Evolutionary conservation across 2,888 invertebrate species (phyloP).

Genomic region (Hyppa rectilinea): DNA sequence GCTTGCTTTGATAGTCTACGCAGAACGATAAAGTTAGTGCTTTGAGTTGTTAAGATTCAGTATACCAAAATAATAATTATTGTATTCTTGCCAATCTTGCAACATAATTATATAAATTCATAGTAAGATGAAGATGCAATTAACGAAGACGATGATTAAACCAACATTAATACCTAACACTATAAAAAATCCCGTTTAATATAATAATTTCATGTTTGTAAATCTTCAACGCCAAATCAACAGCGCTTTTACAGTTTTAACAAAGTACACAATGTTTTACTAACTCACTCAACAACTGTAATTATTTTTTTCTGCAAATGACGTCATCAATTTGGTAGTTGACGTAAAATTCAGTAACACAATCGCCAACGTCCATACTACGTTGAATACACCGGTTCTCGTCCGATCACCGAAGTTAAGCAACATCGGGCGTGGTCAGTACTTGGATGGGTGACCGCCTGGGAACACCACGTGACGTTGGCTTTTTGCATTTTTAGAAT

Average conservation of each 20-base stretch:
- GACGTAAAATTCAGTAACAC: fast-evolving
- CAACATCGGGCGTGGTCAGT: conserved; percentile 86
- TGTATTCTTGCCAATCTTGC: too few relatives aligned
- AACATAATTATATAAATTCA: too few relatives aligned
- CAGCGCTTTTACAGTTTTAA: neutral
- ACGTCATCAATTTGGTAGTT: neutral
- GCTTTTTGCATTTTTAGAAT: conserved; percentile 59
- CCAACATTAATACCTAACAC: neutral
- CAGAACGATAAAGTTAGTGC: neutral
- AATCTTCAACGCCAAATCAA: conserved; percentile 1
- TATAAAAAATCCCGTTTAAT: neutral
- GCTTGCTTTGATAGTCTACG: conserved; percentile 6
- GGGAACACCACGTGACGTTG: conserved; percentile 78
- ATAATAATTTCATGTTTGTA: neutral
- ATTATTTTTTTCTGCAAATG: conserved; percentile 1
- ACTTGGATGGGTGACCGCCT: conserved; percentile 88
- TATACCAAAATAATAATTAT: too few relatives aligned
- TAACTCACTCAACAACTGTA: neutral
- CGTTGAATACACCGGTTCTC: conserved; percentile 85
- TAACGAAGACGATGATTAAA: too few relatives aligned
- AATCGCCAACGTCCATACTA: conserved; percentile 60
- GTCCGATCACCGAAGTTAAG: conserved; percentile 88
- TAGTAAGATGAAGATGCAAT: too few relatives aligned
- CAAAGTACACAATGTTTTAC: conserved; percentile 9
- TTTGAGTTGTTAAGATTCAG: neutral